These are phyloP conservation scores for Oreotragus oreotragus DNA, from an alignment of 2,113 vertebrate genomes.

Conservation along the genomic window DNA sequence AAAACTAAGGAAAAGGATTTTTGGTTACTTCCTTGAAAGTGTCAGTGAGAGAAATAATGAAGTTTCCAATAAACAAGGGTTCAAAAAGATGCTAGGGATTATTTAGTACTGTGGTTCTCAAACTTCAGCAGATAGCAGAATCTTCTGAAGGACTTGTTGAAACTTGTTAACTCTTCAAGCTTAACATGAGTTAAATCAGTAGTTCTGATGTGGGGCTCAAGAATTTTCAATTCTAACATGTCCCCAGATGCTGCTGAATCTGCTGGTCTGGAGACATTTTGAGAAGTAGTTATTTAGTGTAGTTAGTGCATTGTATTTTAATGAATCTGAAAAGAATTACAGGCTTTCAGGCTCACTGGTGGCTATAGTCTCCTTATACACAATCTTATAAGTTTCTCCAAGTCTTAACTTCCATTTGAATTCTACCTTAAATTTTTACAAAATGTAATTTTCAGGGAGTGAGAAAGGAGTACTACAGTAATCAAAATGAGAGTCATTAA, in stretches of 20 bases:
- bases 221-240: neutral
- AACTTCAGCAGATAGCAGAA: neutral
- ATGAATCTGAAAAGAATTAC: neutral
- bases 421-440: neutral
- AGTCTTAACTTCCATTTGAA: neutral
- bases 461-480: neutral
- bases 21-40: neutral
- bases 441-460: neutral
- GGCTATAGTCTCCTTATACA: neutral
- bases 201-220: neutral
- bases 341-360: neutral
- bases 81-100: neutral
- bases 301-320: neutral
- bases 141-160: neutral
- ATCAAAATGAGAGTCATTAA: neutral
- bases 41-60: neutral
- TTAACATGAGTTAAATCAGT: neutral
- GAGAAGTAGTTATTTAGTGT: neutral
- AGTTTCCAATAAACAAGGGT: neutral
- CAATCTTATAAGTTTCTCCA: neutral
- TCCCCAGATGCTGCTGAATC: neutral
- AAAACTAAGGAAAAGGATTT: neutral
- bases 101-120: neutral
- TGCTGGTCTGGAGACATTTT: neutral
- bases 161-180: neutral